Base-by-base conservation (phyloP, 2,888 invertebrate species). In the Epinotia bilunana region DNA sequence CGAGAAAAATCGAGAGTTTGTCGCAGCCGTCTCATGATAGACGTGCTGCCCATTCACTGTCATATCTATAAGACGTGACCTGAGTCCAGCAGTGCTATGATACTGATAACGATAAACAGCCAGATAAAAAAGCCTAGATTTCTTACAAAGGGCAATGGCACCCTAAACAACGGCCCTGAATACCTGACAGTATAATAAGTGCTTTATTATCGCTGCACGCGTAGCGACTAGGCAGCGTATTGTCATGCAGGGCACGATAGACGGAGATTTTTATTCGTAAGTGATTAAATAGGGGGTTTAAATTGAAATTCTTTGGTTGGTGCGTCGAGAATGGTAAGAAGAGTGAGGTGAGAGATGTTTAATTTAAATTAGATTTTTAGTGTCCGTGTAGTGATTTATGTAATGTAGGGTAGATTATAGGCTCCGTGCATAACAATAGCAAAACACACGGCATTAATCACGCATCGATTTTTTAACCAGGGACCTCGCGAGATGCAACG, bases 221-320 rank as follows among this genome's bases (percentile, higher is more conserved):
- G 55, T 68, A 18, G 18, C 58, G 46, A 69, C 60, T 69, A 58
- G 23, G 11, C 83, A 86, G 83, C 83, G 80, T 80, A 88, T 91
- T 91, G 86, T 83, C 83, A 93, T 92, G 90, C 93, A 84, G 84
- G 83, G 83, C 89, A 86, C 89, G 88, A 86, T 91, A 9, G 90
- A 89, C 87, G 86, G 88, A 84, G 86, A 85, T 88, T 89, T 89
- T 88, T 88, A 90, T 90, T 90, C 90, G 91, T 90, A 92, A 93
- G 93, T 92, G 92, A 92, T 93, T 90, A 83, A 85, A 83, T 80
- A 87, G 85, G 87, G 87, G 83, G 83, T 80, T 83, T 87, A 90
- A 89, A 91, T 91, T 91, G 91, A 88, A 91, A 93, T 92, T 92
- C 92, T 86, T 89, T 77, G 77, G 67, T 80, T 82, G 84, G 82